Evolutionary conservation across 2,113 vertebrate species (phyloP), one percentile per base, ranked within the genome.

Genomic region (Nibea albiflora): DNA sequence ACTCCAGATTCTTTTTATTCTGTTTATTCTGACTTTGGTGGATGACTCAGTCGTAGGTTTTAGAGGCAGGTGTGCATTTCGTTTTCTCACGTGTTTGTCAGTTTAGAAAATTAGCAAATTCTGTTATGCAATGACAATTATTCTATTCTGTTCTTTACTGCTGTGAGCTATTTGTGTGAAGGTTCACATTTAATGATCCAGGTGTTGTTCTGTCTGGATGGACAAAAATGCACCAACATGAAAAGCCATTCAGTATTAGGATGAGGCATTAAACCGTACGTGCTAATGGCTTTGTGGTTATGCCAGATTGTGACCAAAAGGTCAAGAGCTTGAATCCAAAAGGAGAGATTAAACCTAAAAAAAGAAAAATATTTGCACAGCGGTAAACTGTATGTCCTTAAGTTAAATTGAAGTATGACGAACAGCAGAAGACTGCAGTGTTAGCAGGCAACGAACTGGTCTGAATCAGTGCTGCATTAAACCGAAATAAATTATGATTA

Each of bases 281-380:
- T 64, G 74, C 26, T 80, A 87, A 84, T 82, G 20, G 44, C 16
- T 72, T 58, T 15, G 3, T 58, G 62, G 85, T 64, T 68, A 73
- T 3, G 46, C 44, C 39, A 64, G 28, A 73, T 72, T 74, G 44
- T 56, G 63, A 80, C 50, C 53, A 73, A 44, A 46, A 49, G 75
- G 54, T 81, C 65, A 80, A 70, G 58, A 52, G 46, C 35, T 78
- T 56, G 54, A 83, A 83, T 80, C 26, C 19, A 66, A 49, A 42
- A 73, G 31, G 28, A 74, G 44, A 54, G 22, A 69, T 62, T 68
- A 54, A 80, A 72, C 17, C 39, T 26, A 65, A 66, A 35, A 73
- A 20, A 47, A 47, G 8, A 39, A 9, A 35, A 35, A 4, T 56
- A 8, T 61, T 70, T 63, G 35, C 49, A 68, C 31, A 50, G 24